Conservation (phyloP, 37 sponge, comb jelly and placozoan species). For the Theonella swinhoei region DNA sequence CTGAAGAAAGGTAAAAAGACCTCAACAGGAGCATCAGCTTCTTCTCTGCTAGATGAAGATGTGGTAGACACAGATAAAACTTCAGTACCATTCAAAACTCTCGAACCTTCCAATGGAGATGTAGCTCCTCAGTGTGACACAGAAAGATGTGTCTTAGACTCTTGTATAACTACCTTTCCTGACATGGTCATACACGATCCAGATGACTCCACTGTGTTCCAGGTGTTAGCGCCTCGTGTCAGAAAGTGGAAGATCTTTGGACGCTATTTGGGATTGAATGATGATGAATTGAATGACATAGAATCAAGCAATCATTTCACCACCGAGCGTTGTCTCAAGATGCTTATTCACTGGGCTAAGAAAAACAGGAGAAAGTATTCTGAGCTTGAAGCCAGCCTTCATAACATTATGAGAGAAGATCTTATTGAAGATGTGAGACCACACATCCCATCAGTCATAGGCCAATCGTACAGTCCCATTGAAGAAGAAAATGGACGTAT, state of each 20-base stretch:
- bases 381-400: neutral
- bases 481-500: neutral
- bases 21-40: neutral
- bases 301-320: neutral
- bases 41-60: neutral
- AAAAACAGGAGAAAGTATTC: neutral
- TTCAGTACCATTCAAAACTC: too few species aligned
- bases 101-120: too few species aligned
- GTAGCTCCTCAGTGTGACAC: too few species aligned
- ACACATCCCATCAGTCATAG: neutral
- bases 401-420: neutral
- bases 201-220: too few species aligned
- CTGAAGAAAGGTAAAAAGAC: neutral
- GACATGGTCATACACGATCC: neutral
- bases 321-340: conserved; percentile 3
- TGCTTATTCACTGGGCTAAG: neutral
- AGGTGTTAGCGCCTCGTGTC: neutral
- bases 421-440: neutral
- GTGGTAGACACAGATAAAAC: too few species aligned
- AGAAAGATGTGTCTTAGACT: too few species aligned
- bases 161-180: neutral
- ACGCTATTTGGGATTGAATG: conserved; percentile 3
- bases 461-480: neutral
- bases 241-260: conserved; percentile 11
- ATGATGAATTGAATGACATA: neutral